Percentiles rank a stretch among this genome's conserved stretches.
Conservation (phyloP, 2,797 vertebrate genomes). For the Tokudaia tokunoshimensis region DNA sequence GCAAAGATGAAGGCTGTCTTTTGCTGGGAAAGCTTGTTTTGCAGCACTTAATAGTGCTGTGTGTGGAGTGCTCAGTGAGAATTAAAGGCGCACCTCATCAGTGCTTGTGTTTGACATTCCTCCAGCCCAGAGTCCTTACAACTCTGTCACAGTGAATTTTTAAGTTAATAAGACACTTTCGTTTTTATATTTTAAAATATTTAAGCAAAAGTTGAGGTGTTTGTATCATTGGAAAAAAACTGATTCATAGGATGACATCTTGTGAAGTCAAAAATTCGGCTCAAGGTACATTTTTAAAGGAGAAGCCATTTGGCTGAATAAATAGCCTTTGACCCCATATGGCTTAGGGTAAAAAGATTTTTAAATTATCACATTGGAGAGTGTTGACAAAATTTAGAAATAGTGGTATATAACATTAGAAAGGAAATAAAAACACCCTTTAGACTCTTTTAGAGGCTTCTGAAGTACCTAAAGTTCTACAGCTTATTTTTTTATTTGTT, state of each 20-base stretch:
- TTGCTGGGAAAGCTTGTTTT: constrained; percentile 75
- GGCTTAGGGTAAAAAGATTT: constrained; percentile 70
- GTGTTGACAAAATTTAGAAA: constrained; percentile 65
- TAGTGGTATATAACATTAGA: constrained; percentile 30
- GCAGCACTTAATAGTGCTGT: not conserved
- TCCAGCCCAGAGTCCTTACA: not conserved
- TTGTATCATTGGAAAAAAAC: not conserved
- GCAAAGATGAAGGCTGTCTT: constrained; percentile 52
- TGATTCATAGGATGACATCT: not conserved
- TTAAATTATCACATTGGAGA: constrained; percentile 53
- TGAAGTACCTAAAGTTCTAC: not conserved
- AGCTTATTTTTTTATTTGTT: constrained; percentile 22
- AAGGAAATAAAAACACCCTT: constrained; percentile 59
- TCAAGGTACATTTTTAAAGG: constrained; percentile 59
- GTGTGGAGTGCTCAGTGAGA: not conserved
- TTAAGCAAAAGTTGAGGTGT: constrained; percentile 57
- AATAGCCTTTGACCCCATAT: constrained; percentile 63
- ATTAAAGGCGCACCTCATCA: not conserved
- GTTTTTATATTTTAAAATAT: constrained; percentile 40
- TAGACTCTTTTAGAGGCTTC: constrained; percentile 32
- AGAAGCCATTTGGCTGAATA: constrained; percentile 70
- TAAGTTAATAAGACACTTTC: constrained; percentile 58
- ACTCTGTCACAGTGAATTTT: constrained; percentile 58
- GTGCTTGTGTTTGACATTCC: constrained; percentile 46
- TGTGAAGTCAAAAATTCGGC: constrained; percentile 58